These are phyloP conservation scores for Acanthosepion pharaonis DNA, from an alignment of 2,888 invertebrate species.

Conservation along the genomic window DNA sequence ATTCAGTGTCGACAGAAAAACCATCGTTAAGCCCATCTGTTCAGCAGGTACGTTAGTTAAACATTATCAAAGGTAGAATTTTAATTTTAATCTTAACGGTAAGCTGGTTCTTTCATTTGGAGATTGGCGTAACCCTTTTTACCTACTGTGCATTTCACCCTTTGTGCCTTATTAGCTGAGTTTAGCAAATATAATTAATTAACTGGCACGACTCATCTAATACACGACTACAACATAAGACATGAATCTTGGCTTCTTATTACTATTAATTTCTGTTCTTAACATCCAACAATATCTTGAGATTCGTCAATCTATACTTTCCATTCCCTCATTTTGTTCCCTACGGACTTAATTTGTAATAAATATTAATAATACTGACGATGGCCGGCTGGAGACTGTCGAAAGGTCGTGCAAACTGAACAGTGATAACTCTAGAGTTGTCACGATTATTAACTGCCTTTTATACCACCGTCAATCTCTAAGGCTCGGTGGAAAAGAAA, in stretches of 20 bases:
- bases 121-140: no score
- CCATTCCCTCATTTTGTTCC: not conserved
- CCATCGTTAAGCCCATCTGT: no score
- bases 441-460: not conserved
- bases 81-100: no score
- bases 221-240: not conserved
- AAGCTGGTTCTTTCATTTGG: no score
- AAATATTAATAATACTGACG: slow-evolving; percentile 13
- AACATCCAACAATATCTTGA: not conserved
- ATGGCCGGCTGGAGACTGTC: not conserved
- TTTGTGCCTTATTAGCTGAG: no score
- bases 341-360: not conserved
- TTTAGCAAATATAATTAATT: no score
- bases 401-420: slow-evolving; percentile 21
- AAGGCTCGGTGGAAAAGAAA: not conserved
- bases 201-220: no score
- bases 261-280: not conserved
- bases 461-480: not conserved
- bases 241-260: not conserved
- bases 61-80: no score
- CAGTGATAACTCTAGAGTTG: not conserved
- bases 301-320: not conserved
- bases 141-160: no score
- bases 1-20: no score
- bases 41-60: no score